Percentiles rank a stretch among this genome's conserved stretches.
phyloP scores from a whole-genome alignment of 1,140 invertebrate species.

The Drosophila prosaltans region DNA sequence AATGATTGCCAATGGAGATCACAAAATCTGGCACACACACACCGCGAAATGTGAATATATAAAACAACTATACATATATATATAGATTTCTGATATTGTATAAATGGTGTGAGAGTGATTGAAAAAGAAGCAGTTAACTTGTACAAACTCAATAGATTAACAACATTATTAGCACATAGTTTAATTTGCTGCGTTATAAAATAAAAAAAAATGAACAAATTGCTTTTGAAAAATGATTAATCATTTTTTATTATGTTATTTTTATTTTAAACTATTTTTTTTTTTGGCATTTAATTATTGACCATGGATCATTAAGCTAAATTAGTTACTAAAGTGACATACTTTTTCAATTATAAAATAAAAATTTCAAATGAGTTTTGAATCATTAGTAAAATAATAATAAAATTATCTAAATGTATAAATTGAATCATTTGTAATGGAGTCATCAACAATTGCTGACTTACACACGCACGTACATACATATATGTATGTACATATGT shows the following conservation, averaged over 20 bases:
- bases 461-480: not conserved
- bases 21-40: conserved; percentile 61
- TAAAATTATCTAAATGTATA: conserved; percentile 26
- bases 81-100: not conserved
- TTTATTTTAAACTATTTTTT: not conserved
- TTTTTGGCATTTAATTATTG: not conserved
- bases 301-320: not conserved
- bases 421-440: conserved; percentile 39
- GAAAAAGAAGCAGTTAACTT: not conserved
- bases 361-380: conserved; percentile 15
- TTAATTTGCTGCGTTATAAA: not conserved
- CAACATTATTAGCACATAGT: not conserved
- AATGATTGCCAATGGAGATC: conserved; percentile 34
- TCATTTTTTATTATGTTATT: not conserved
- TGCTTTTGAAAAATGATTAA: not conserved
- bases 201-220: no score
- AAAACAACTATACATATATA: not conserved
- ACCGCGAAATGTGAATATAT: conserved; percentile 36
- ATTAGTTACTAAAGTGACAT: conserved; percentile 5
- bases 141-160: not conserved
- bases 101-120: not conserved
- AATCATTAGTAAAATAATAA: conserved; percentile 25
- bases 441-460: conserved; percentile 32
- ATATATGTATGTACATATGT: no score
- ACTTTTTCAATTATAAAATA: conserved; percentile 1